Base-by-base conservation (phyloP, 2,797 vertebrate genomes). In the Phalanger gymnotis region DNA sequence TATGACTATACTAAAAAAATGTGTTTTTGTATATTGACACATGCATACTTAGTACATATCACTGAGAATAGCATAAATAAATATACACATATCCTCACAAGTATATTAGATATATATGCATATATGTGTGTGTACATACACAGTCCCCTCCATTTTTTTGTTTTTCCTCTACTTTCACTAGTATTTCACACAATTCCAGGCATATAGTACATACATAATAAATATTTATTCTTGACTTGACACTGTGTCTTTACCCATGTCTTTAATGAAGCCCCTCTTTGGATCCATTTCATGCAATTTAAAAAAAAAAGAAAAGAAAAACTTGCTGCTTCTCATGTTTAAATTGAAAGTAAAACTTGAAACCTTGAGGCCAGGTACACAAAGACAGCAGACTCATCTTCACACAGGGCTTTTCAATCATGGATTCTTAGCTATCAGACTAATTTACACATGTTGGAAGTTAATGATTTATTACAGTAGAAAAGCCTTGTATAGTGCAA, bases 391-490 rank as follows among this genome's bases (percentile, higher is more conserved):
- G 91, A 2, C 11, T 97, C 7, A 27, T 31, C 34, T 95, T 95
- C 90, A 52, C 54, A 61, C 55, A 53, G 2, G 87, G 3, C 91
- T 96, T 91, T 97, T 96, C 58, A 93, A 90, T 73, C 73, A 92
- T 58, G 47, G 91, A 25, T 40, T 52, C 54, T 96, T 95, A 91
- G 55, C 7, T 96, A 91, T 98, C 93, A 93, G 28, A 56, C 30
- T 97, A 31, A 94, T 94, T 96, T 96, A 95, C 91, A 92, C 93
- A 91, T 40, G 12, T 30, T 92, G 61, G 96, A 96, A 97, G 93
- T 97, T 9, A 97, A 97, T 96, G 95, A 96, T 97, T 96, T 97
- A 97, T 97, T 97, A 51, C 53, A 61, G 30, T 34, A 96, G 47
- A 95, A 95, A 40, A 94, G 56, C 90, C 11, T 94, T 97, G 89